Conservation (phyloP, 2,113 vertebrate species). For the Anthoscopus minutus region DNA sequence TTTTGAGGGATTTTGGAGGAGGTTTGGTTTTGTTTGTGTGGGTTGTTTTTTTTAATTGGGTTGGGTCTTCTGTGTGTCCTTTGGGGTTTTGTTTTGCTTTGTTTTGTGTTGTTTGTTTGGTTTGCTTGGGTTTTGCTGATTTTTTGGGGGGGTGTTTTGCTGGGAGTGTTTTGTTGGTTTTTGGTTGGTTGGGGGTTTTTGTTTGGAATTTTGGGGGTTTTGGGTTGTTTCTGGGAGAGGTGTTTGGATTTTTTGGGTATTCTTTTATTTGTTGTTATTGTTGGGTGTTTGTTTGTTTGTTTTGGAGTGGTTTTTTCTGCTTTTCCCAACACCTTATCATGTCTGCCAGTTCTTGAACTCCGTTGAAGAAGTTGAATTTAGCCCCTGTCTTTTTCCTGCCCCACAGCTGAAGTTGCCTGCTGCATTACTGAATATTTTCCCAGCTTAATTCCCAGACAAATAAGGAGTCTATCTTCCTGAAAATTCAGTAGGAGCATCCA, state of each 20-base stretch:
- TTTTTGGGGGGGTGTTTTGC: not conserved
- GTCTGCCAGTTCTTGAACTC: not conserved
- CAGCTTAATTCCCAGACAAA: not conserved
- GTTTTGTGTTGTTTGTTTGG: not conserved
- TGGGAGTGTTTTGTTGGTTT: no score
- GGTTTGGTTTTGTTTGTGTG: not conserved
- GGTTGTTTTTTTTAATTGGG: no score
- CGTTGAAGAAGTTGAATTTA: not conserved
- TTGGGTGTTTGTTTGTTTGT: not conserved
- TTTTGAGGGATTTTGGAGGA: not conserved
- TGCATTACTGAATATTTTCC: not conserved
- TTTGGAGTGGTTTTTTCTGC: not conserved
- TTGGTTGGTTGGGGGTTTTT: not conserved
- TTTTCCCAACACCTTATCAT: not conserved
- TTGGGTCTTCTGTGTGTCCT: not conserved
- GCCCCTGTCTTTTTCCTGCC: not conserved
- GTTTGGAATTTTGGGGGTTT: not conserved
- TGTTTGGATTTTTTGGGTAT: not conserved
- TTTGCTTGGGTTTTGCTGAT: not conserved
- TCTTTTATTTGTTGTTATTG: not conserved
- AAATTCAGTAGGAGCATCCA: not conserved
- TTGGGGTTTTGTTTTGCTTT: no score
- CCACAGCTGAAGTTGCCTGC: not conserved
- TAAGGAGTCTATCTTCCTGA: not conserved
- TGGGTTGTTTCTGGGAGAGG: no score